Evolutionary conservation across 2,888 invertebrate species (phyloP).

Genomic region (Argyresthia albistria): DNA sequence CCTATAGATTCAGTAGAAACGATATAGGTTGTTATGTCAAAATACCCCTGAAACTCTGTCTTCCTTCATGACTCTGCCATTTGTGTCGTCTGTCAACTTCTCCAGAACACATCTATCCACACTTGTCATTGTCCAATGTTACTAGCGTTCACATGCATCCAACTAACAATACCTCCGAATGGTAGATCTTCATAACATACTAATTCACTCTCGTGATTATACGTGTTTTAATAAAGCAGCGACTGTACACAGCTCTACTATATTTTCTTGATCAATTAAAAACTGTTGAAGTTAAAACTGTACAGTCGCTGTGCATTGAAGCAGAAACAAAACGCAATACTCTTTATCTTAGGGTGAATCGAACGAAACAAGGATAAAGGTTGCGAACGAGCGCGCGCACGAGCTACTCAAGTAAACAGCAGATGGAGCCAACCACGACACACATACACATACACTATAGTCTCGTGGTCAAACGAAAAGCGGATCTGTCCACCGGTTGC

Average conservation of each 20-base stretch:
- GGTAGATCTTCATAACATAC: background rate
- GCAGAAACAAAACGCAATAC: constrained; percentile 39
- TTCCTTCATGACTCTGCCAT: constrained; percentile 18
- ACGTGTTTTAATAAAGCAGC: no score
- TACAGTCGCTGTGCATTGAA: constrained; percentile 39
- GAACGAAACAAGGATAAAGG: constrained; percentile 96
- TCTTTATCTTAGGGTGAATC: constrained; percentile 79
- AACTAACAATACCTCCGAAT: constrained; percentile 27
- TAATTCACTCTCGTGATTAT: no score
- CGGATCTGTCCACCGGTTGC: constrained; percentile 11
- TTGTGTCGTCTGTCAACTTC: constrained; percentile 18
- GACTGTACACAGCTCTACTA: no score
- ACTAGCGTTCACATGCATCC: constrained; percentile 27
- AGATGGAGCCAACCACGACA: constrained; percentile 37
- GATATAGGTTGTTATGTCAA: constrained; percentile 50
- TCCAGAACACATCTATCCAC: constrained; percentile 29
- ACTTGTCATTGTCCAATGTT: constrained; percentile 32
- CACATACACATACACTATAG: constrained; percentile 21
- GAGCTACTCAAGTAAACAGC: constrained; percentile 91
- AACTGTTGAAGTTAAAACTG: background rate
- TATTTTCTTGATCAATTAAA: no score
- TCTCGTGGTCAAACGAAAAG: constrained; percentile 42
- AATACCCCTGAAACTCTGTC: constrained; percentile 20
- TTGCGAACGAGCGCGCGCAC: constrained; percentile 97
- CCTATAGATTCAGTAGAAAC: constrained; percentile 16